Evolutionary conservation across 2,797 vertebrate genomes (phyloP), one percentile per base, ranked within the genome.

Genomic region (Oreortyx pictus): DNA sequence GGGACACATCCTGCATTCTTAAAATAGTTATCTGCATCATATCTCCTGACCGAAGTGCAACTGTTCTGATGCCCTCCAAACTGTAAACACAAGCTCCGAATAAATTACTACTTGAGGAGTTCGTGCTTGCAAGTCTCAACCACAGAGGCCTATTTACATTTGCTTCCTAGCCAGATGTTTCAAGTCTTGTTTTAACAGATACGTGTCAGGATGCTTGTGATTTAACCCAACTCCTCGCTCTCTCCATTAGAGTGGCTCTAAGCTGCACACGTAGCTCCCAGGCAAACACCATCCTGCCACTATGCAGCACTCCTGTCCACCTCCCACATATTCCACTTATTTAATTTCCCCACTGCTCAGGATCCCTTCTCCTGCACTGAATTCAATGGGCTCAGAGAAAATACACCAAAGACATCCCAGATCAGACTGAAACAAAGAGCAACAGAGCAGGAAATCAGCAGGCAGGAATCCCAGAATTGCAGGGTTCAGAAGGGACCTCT

Each of bases 321-420:
- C 67, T 71, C 50, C 78, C 7, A 11, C 82, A 62, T 29, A 15
- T 5, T 39, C 52, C 77, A 18, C 47, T 66, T 7, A 17, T 10
- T n/a, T 2, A 16, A 31, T 12, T 68, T 44, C 54, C 66, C 74
- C 70, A 11, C 12, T 29, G 0, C 35, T 10, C 12, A 41, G 62
- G 49, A 90, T 83, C 83, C 62, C 66, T 61, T 82, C 89, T n/a
- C 73, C 13, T 50, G 25, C 33, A 24, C 3, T 35, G 79, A 8
- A 19, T 31, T 19, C 52, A 56, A n/a, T 17, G n/a, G 31, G 31
- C 54, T 56, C 54, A 56, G 31, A 56, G 17, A 52, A 35, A 14
- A 23, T 0, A 7, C 1, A 0, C 2, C 3, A 35, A 33, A 11
- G 0, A 11, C 57, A 14, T 2, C 2, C 4, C 29, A 12, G 57